phyloP scores from a whole-genome alignment of 2,113 vertebrate genomes.

The Nothoprocta perdicaria region DNA sequence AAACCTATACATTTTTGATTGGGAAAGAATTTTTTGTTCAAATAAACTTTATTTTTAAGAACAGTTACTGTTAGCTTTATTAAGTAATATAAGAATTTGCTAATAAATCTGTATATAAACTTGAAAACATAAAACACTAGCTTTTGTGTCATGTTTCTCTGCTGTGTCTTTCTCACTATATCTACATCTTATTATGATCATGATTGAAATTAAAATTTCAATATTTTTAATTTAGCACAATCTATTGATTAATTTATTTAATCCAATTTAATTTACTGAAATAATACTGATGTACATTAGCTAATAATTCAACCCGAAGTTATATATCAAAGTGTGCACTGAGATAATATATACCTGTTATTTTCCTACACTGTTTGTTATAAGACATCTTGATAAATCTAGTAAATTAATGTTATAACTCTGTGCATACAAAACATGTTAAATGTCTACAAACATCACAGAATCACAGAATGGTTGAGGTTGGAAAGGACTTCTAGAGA shows the following conservation, averaged over 20 bases:
- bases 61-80: background rate
- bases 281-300: background rate
- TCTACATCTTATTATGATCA: background rate
- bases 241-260: background rate
- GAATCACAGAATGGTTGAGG: too few relatives aligned
- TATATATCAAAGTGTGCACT: background rate
- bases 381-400: background rate
- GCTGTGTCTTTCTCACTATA: background rate
- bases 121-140: background rate
- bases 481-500: too few relatives aligned
- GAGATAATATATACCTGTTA: background rate
- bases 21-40: background rate
- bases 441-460: background rate
- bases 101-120: background rate
- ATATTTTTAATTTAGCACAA: background rate
- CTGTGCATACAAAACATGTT: accelerated
- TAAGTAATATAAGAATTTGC: background rate
- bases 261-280: background rate
- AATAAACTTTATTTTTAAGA: background rate
- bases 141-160: background rate
- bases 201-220: too few relatives aligned
- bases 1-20: background rate
- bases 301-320: background rate
- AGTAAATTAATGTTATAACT: background rate
- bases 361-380: background rate